phyloP scores from a whole-genome alignment of 2,888 invertebrate species.

The Archips crataeganus region DNA sequence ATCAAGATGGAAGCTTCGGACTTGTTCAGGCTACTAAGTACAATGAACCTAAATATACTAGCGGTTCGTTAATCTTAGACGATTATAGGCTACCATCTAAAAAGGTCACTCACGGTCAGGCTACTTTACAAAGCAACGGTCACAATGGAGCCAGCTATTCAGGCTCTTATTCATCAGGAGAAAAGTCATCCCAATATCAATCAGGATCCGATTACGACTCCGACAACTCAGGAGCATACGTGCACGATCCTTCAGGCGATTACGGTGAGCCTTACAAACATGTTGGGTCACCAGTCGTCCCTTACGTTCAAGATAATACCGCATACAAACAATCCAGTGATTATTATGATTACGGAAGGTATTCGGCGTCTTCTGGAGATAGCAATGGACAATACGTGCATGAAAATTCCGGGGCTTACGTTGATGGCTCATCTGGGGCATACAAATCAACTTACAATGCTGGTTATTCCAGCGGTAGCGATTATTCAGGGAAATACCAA shows the following conservation, averaged over 20 bases:
- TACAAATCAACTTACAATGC: constrained; percentile 44
- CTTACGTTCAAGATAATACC: constrained; percentile 68
- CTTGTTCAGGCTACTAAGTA: constrained; percentile 70
- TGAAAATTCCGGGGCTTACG: constrained; percentile 64
- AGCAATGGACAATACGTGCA: constrained; percentile 60
- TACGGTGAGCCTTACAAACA: constrained; percentile 77
- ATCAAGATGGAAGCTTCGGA: constrained; percentile 60
- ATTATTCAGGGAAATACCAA: constrained; percentile 43
- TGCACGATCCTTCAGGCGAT: constrained; percentile 80
- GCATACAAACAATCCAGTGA: constrained; percentile 65
- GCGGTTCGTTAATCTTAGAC: constrained; percentile 76
- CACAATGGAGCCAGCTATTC: constrained; percentile 40
- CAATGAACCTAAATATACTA: constrained; percentile 66
- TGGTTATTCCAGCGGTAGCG: constrained; percentile 40
- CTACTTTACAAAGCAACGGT: constrained; percentile 44
- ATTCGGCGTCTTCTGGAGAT: constrained; percentile 56
- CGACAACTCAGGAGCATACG: constrained; percentile 75
- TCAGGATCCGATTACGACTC: constrained; percentile 56
- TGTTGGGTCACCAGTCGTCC: constrained; percentile 65
- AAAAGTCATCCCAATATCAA: constrained; percentile 53
- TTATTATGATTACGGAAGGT: constrained; percentile 62
- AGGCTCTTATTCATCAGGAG: constrained; percentile 32
- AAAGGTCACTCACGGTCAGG: constrained; percentile 45
- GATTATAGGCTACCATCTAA: constrained; percentile 74
- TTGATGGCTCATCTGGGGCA: constrained; percentile 53